These are phyloP conservation scores for Actinostola sp. DNA, from an alignment of 92 coral and sea anemone species.

Conservation along the genomic window DNA sequence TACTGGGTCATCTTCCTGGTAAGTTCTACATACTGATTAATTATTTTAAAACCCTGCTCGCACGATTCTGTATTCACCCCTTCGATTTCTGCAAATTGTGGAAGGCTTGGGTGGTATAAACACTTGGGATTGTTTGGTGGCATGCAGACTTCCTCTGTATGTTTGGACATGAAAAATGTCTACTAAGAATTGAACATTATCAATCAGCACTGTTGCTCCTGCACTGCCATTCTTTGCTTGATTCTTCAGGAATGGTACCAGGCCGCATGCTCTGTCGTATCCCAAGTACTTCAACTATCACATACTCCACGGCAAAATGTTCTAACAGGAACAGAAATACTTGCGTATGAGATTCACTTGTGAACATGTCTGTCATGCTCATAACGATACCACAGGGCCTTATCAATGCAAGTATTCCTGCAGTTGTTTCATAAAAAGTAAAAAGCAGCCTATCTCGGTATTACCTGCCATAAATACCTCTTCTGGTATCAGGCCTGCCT, in stretches of 20 bases:
- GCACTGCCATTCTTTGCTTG: conserved; percentile 64
- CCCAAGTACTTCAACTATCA: conserved; percentile 50
- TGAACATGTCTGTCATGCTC: conserved; percentile 75
- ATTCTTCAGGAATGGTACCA: conserved; percentile 62
- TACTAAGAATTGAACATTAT: conserved; percentile 61
- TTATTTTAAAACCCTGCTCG: conserved; percentile 65
- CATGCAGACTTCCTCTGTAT: conserved; percentile 68
- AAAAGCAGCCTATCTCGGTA: conserved; percentile 68
- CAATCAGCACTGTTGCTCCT: conserved; percentile 51
- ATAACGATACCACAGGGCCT: conserved; percentile 69
- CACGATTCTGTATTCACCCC: conserved; percentile 73
- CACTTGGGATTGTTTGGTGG: conserved; percentile 67
- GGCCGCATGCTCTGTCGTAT: conserved; percentile 71
- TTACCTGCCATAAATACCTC: conserved; percentile 42
- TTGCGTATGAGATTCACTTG: conserved; percentile 65
- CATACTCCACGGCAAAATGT: conserved; percentile 42
- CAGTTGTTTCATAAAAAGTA: conserved; percentile 63
- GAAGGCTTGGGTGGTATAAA: conserved; percentile 51
- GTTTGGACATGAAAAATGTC: conserved; percentile 79
- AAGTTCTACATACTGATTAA: conserved; percentile 52
- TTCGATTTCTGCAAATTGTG: conserved; percentile 43
- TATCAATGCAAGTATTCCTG: conserved; percentile 68
- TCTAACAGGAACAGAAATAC: conserved; percentile 61
- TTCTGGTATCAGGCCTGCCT: conserved; percentile 30
- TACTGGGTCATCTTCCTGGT: conserved; percentile 71